Percentiles rank a stretch among this genome's conserved stretches.
Conservation (phyloP, 2,113 vertebrate genomes). For the Amphiprion percula region DNA sequence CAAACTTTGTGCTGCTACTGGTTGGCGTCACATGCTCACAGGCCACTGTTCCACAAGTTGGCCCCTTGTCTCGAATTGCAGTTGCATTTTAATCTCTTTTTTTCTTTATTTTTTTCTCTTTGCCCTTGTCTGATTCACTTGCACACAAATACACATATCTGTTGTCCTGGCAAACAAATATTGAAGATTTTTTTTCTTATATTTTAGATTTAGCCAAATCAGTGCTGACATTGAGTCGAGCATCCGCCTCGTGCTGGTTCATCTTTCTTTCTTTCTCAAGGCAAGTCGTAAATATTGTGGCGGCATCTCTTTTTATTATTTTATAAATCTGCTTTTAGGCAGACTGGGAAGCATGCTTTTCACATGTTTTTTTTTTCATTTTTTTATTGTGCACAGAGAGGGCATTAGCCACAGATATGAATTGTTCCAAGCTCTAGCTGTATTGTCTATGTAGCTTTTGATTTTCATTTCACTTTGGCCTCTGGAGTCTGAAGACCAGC, state of each 20-base stretch:
- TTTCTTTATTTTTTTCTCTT: slow-evolving; percentile 1
- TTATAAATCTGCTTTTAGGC: slow-evolving; percentile 24
- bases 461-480: slow-evolving; percentile 22
- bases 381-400: slow-evolving; percentile 20
- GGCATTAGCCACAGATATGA: slow-evolving; percentile 23
- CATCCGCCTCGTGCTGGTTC: not conserved
- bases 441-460: slow-evolving; percentile 7
- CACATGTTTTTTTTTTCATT: slow-evolving; percentile 2
- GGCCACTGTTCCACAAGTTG: slow-evolving; percentile 20
- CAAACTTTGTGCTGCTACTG: slow-evolving; percentile 26
- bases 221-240: slow-evolving; percentile 24
- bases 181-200: not conserved
- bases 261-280: slow-evolving; percentile 22
- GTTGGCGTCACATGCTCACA: slow-evolving; percentile 27
- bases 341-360: slow-evolving; percentile 15
- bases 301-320: slow-evolving; percentile 34
- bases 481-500: slow-evolving; percentile 31
- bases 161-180: slow-evolving; percentile 3
- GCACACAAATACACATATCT: not conserved
- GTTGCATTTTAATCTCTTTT: slow-evolving; percentile 7
- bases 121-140: not conserved
- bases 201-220: slow-evolving; percentile 40
- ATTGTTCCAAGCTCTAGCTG: slow-evolving; percentile 14
- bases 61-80: slow-evolving; percentile 18
- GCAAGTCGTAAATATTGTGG: slow-evolving; percentile 43